phyloP scores from a whole-genome alignment of 1,140 invertebrate species.

The Trichonephila clavipes region DNA sequence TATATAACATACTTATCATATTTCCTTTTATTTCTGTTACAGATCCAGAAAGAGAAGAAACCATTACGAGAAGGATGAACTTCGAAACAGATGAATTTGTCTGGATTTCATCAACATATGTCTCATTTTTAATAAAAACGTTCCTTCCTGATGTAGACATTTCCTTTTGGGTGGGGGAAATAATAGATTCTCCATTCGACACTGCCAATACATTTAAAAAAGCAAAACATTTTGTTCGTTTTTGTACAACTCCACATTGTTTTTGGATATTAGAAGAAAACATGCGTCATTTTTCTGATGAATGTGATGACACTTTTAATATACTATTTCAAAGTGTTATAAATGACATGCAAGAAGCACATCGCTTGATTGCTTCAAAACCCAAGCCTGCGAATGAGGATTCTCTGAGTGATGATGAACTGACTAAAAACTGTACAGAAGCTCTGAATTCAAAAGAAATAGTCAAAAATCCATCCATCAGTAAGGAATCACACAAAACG shows the following conservation, averaged over 20 bases:
- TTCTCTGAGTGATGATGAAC: too few relatives aligned
- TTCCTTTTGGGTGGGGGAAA: constrained; percentile 79
- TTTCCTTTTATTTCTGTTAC: too few relatives aligned
- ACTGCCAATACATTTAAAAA: neutral
- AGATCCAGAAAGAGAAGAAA: neutral
- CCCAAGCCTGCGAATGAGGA: too few relatives aligned
- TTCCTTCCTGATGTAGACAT: constrained; percentile 73
- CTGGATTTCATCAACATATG: constrained; percentile 80
- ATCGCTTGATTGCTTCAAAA: neutral
- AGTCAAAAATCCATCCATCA: neutral
- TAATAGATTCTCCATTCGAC: constrained; percentile 80
- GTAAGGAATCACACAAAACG: neutral
- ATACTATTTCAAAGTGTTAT: neutral
- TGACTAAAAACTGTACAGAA: too few relatives aligned
- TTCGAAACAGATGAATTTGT: neutral
- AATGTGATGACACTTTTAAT: neutral
- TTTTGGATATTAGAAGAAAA: constrained; percentile 83
- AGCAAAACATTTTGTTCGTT: constrained; percentile 84
- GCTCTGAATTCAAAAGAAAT: neutral
- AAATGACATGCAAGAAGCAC: neutral
- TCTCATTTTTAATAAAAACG: too few relatives aligned
- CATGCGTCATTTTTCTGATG: constrained; percentile 88
- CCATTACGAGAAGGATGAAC: neutral
- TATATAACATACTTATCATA: neutral
- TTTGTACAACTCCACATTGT: constrained; percentile 95